Evolutionary conservation across 2,888 invertebrate genomes (phyloP), one percentile per base, ranked within the genome.

Genomic region (Acleris sparsana): DNA sequence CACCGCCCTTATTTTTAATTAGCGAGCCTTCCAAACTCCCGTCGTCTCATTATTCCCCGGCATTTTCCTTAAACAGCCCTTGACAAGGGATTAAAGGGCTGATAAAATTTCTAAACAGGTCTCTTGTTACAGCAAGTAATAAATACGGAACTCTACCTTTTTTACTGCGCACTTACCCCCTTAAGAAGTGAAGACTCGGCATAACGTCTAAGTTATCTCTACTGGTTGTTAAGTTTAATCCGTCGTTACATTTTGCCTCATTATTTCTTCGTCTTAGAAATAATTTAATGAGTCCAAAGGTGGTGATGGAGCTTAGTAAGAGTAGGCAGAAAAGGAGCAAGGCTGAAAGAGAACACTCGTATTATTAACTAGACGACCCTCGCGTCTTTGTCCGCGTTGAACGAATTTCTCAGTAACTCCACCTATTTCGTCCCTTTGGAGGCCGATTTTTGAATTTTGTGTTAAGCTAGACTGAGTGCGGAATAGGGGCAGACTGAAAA

Each of bases 21-120:
- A 72, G 72, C 61, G 44, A 57, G 70, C 63, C 68, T 62, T 72
- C 55, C 49, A 60, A 65, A 56, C 51, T n/a, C 59, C 13, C 57
- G 25, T 46, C 25, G 16, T 46, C 49, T 55, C 60, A 65, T 64
- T 64, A 64, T 55, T 62, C 43, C 29, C 25, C 33, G 44, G 16
- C 63, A n/a, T 63, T 63, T 56, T 63, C 44, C 49, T 61, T 44
- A 9, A 59, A 62, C 46, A 53, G 46, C 61, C 46, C 65, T 61
- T 61, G 61, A 61, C 65, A 61, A 18, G 13, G 51, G 56, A 62
- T 62, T 66, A 62, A 66, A 66, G 52, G 52, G 46, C 57, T 62
- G 57, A 57, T 66, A 66, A 66, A 66, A 66, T 62, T 62, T 62
- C 61, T 48, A 39, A 61, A 57, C 61, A 53, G 66, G 61, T 53